Conservation (phyloP, 2,888 invertebrate species). For the Eupithecia inturbata region DNA sequence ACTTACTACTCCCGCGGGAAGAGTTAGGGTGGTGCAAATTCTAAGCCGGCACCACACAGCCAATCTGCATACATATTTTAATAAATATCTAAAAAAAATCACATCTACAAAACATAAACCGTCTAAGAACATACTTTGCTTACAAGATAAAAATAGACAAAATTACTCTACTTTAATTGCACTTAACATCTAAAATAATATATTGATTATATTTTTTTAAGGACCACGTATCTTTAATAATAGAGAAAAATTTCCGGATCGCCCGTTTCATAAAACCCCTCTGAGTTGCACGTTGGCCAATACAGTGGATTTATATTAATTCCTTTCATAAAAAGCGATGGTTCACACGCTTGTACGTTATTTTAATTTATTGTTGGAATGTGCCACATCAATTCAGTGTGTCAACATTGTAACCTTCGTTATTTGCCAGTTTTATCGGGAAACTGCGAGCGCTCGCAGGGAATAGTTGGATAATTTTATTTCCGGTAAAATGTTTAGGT, state of each 20-base stretch:
- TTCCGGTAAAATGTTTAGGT: slow-evolving; percentile 2
- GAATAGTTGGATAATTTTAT: slow-evolving; percentile 4
- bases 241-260: not conserved
- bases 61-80: too few species aligned
- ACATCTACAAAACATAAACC: too few species aligned
- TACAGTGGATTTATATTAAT: slow-evolving; percentile 4
- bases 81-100: too few species aligned
- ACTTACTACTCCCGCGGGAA: too few species aligned
- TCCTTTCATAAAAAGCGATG: slow-evolving; percentile 8
- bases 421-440: slow-evolving; percentile 7
- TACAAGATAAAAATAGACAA: too few species aligned
- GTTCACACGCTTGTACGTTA: not conserved
- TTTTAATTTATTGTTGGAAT: slow-evolving; percentile 4
- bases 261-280: not conserved
- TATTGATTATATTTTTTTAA: not conserved
- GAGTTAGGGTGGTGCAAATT: too few species aligned
- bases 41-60: too few species aligned
- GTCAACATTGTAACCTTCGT: slow-evolving; percentile 8
- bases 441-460: not conserved
- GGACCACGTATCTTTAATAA: not conserved
- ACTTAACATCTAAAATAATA: too few species aligned
- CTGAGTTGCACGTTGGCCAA: not conserved
- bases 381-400: slow-evolving; percentile 1
- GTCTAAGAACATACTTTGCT: too few species aligned
- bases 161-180: too few species aligned